Conservation (phyloP, 2,888 invertebrate species). For the Cryptocephalus primarius region DNA sequence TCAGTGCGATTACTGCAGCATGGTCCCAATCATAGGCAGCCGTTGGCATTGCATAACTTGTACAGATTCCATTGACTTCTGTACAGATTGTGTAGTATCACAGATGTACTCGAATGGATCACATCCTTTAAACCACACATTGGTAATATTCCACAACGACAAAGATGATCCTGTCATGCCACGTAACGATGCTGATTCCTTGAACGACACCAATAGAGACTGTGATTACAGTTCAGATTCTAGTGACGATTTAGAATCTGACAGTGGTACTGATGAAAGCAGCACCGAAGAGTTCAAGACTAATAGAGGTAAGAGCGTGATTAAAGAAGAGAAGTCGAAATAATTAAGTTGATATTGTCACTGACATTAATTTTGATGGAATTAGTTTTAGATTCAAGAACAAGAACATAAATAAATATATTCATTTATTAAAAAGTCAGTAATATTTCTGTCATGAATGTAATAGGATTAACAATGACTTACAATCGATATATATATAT, state of each 20-base stretch:
- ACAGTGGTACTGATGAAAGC: neutral
- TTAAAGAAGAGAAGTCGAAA: no score
- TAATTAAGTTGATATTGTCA: no score
- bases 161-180: conserved; percentile 1
- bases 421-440: no score
- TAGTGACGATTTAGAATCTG: neutral
- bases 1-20: conserved; percentile 53
- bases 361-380: no score
- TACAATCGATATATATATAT: no score
- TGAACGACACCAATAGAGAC: no score
- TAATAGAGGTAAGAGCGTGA: no score
- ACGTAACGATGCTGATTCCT: no score
- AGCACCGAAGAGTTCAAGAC: neutral
- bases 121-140: conserved; percentile 39
- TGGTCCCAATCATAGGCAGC: conserved; percentile 51
- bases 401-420: no score
- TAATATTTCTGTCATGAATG: no score
- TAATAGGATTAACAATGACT: no score
- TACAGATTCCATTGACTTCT: conserved; percentile 47
- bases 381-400: no score
- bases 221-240: conserved; percentile 1
- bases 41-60: conserved; percentile 64
- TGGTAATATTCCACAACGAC: conserved; percentile 27
- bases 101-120: conserved; percentile 40
- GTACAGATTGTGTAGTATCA: conserved; percentile 50